Evolutionary conservation across 2,113 vertebrate genomes (phyloP), one percentile per base, ranked within the genome.

Genomic region (Indicator maculatus): DNA sequence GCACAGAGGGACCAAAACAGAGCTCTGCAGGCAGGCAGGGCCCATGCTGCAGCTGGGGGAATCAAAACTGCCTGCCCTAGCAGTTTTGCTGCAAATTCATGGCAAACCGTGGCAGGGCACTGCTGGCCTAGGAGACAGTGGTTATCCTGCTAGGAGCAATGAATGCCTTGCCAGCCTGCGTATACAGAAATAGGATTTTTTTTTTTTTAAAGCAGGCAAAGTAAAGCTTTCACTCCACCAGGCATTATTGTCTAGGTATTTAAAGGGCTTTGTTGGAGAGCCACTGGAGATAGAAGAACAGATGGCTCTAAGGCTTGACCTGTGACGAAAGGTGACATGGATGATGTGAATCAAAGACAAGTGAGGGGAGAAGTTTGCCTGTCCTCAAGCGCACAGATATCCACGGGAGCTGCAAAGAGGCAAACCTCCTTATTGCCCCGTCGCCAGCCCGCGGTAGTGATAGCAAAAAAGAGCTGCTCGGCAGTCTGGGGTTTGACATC

Each of bases 341-440:
- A 2, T 8, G 45, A 5, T 0, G 30, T 2, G 39, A 14, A 8
- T 11, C 11, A 36, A 36, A 36, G 36, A 36, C 36, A 36, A 36
- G n/a, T n/a, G n/a, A n/a, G 36, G 36, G 36, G 36, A 36, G 36
- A 36, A 36, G 36, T 36, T 36, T 36, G 36, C 36, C 36, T 9
- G 75, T 16, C 5, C 26, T 11, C n/a, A 9, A 8, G 6, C 0
- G 2, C 7, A 0, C 0, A 12, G 14, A 5, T 1, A 4, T 4
- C 3, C n/a, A 4, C 31, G 8, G 30, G 6, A 38, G n/a, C 19
- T 5, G 6, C 44, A 1, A 5, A 26, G 11, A 14, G 2, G 18
- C 1, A 2, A 2, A 0, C 2, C 6, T 38, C 55, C 31, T 12
- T 5, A 38, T 30, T 20, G 27, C 41, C 41, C n/a, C 20, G 10